Percentiles rank a stretch among this genome's conserved stretches.
phyloP scores from a whole-genome alignment of 2,888 invertebrate genomes.

The Pantelozetes paolii region DNA sequence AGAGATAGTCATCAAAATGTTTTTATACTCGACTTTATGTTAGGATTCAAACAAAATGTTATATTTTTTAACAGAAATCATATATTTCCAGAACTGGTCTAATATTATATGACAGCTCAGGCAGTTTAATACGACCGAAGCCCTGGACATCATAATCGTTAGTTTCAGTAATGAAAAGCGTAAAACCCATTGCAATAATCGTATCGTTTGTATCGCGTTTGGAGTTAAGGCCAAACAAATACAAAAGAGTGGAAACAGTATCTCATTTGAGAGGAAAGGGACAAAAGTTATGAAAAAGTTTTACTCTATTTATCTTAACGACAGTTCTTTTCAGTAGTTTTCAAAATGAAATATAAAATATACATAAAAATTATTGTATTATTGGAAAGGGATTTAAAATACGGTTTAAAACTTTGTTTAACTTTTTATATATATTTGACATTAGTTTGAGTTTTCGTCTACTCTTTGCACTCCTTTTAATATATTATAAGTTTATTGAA shows the following conservation, averaged over 20 bases:
- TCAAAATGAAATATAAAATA: background rate
- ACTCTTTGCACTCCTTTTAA: background rate
- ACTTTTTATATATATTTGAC: background rate
- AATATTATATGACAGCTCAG: constrained; percentile 28
- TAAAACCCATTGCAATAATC: constrained; percentile 29
- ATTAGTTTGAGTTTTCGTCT: background rate
- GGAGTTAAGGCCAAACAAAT: background rate
- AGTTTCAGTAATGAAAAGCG: constrained; percentile 28
- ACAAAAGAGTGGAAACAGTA: constrained; percentile 19
- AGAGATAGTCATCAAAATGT: constrained; percentile 19
- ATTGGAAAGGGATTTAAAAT: constrained; percentile 13
- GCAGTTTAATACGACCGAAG: background rate
- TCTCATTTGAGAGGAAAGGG: background rate
- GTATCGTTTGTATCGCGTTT: background rate
- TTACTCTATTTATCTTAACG: background rate
- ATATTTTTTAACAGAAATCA: constrained; percentile 17
- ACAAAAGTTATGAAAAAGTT: constrained; percentile 1
- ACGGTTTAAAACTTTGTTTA: background rate
- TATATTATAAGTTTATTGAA: constrained; percentile 4
- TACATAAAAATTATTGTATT: constrained; percentile 28
- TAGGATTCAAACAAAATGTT: background rate
- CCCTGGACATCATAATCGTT: constrained; percentile 36
- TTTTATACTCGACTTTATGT: background rate
- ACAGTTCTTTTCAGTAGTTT: background rate
- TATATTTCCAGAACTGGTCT: constrained; percentile 17